Base-by-base conservation (phyloP, 2,797 vertebrate species). In the Malacoraja senta region DNA sequence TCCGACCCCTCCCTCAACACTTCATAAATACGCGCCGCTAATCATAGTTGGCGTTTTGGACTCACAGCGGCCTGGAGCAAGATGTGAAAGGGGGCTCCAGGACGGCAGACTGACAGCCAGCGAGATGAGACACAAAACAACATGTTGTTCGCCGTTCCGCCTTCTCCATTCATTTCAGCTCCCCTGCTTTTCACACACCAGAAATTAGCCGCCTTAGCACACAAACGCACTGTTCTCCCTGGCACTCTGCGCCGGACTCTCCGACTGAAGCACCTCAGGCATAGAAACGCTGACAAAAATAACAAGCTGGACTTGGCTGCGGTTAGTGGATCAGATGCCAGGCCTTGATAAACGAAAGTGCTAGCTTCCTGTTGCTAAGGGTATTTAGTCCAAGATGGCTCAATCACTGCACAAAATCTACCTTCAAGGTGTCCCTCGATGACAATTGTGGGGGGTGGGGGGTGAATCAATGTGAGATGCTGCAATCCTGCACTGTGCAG, bases 331-430 rank as follows among this genome's bases (percentile, higher is more conserved):
- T 24, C 61, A 35, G 8, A 12, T 21, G 84, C 84, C 84, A 88
- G 65, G 84, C 7, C 63, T 88, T 88, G 63, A n/a, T 32, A 63
- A 68, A 32, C 7, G 13, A 35, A 88, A 65, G n/a, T 68, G 84
- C n/a, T 88, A 32, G 61, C 65, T 88, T 88, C 63, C 84, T 88
- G 84, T 68, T 68, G 63, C 63, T 10, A 63, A 88, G 63, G n/a
- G n/a, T 35, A 68, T 88, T 68, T 68, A 68, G n/a, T 88, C 84
- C 84, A 88, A 63, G 32, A 68, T 2, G 1, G 35, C 9, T 88
- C 1, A 35, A 86, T 26, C 4, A n/a, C 58, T 15, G 7, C 29
- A 17, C 83, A 17, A 2, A 65, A 65, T 32, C 84, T 32, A 8
- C 63, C n/a, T 88, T 32, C 32, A 3, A 19, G n/a, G n/a, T 17